These are phyloP conservation scores for Resseliella maxima DNA, from an alignment of 2,888 invertebrate species.

Conservation along the genomic window DNA sequence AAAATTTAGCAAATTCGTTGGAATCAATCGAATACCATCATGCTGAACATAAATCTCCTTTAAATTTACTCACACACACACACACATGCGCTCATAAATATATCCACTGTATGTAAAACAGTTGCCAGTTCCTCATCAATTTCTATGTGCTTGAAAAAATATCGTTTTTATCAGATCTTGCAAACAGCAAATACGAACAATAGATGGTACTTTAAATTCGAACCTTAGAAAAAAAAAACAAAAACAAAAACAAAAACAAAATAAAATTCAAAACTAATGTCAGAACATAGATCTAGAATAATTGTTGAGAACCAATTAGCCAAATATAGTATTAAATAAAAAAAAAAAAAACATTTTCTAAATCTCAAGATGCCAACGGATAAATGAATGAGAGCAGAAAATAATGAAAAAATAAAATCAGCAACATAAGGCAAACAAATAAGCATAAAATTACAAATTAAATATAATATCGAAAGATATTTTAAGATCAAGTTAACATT, in stretches of 20 bases:
- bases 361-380: background rate
- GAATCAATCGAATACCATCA: too few relatives aligned
- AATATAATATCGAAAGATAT: constrained; percentile 16
- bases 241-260: background rate
- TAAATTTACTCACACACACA: too few relatives aligned
- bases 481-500: constrained; percentile 36
- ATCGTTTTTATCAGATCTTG: constrained; percentile 34
- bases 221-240: background rate
- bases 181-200: background rate
- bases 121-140: constrained; percentile 44
- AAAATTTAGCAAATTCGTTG: too few relatives aligned
- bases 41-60: too few relatives aligned
- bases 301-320: constrained; percentile 42
- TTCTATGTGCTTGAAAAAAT: constrained; percentile 17
- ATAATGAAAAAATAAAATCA: background rate
- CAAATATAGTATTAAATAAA: background rate
- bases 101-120: background rate
- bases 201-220: constrained; percentile 55
- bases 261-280: constrained; percentile 9
- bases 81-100: too few relatives aligned
- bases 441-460: background rate
- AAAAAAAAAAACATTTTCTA: background rate
- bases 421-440: background rate
- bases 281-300: background rate
- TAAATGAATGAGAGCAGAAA: background rate